Percentiles rank a stretch among this genome's conserved stretches.
phyloP scores from a whole-genome alignment of 1,140 invertebrate species.

The Drosophila tsacasi region DNA sequence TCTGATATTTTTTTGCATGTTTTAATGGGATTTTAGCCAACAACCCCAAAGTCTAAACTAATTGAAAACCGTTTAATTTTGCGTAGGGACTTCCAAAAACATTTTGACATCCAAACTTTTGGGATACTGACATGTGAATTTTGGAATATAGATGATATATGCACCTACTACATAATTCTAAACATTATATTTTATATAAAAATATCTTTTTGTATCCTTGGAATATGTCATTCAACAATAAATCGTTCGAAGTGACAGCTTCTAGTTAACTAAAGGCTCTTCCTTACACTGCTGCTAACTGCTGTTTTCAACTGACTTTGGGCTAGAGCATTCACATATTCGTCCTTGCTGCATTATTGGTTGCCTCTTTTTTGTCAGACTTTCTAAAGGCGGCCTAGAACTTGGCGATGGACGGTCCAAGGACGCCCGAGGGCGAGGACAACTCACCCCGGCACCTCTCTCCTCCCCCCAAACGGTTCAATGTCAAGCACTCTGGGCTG shows the following conservation, averaged over 20 bases:
- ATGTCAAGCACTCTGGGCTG: constrained; percentile 49
- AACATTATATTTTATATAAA: too few species aligned
- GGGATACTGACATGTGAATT: constrained; percentile 4
- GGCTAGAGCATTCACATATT: constrained; percentile 26
- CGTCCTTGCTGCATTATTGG: constrained; percentile 27
- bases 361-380: constrained; percentile 20
- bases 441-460: not conserved
- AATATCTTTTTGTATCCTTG: not conserved
- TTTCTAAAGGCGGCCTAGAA: constrained; percentile 51
- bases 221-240: not conserved
- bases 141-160: too few species aligned
- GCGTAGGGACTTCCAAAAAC: constrained; percentile 5
- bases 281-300: too few species aligned
- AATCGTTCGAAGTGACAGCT: not conserved
- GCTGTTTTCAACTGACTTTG: not conserved
- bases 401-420: constrained; percentile 55
- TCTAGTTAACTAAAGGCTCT: not conserved
- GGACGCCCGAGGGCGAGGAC: constrained; percentile 52
- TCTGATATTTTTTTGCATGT: constrained; percentile 25
- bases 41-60: constrained; percentile 23
- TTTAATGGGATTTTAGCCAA: constrained; percentile 27
- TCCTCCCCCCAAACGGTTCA: constrained; percentile 6
- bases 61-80: constrained; percentile 23
- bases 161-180: too few species aligned
- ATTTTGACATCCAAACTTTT: constrained; percentile 13